Conservation (phyloP, 2,797 vertebrate genomes). For the Sciaenops ocellatus region DNA sequence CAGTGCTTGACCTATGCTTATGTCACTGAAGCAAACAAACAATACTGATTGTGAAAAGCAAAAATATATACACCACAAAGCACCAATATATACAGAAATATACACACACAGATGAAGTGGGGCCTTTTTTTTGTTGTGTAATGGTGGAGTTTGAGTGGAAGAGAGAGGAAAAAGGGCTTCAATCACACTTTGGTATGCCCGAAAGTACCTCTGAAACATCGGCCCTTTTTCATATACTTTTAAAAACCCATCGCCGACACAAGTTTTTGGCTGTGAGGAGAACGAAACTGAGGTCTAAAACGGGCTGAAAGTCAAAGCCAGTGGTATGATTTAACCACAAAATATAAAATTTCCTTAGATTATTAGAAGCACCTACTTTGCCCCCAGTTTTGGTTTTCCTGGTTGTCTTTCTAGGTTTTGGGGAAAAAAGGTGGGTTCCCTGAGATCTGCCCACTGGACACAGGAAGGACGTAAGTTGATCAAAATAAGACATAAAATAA, state of each 20-base stretch:
- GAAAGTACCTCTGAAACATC: background rate
- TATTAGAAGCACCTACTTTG: constrained; percentile 21
- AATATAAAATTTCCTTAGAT: constrained; percentile 12
- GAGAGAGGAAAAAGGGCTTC: background rate
- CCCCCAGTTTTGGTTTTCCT: constrained; percentile 42
- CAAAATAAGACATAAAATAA: constrained; percentile 45
- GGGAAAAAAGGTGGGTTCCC: constrained; percentile 75
- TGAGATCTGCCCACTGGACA: constrained; percentile 85
- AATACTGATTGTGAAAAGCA: constrained; percentile 67
- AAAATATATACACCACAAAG: constrained; percentile 83
- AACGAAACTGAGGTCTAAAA: background rate
- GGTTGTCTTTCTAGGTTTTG: constrained; percentile 31
- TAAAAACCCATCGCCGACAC: background rate
- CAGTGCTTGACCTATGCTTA: constrained; percentile 68
- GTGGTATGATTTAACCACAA: constrained; percentile 30
- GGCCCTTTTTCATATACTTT: background rate
- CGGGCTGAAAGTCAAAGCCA: background rate
- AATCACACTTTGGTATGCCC: background rate
- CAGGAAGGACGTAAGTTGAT: constrained; percentile 63
- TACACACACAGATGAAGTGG: constrained; percentile 41
- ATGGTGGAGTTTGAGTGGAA: background rate
- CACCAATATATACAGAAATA: constrained; percentile 80
- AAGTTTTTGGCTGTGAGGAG: constrained; percentile 27
- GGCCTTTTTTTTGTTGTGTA: constrained; percentile 7
- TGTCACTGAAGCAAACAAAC: constrained; percentile 57